Base-by-base conservation (phyloP, 2,888 invertebrate species). In the Blastobasis adustella region DNA sequence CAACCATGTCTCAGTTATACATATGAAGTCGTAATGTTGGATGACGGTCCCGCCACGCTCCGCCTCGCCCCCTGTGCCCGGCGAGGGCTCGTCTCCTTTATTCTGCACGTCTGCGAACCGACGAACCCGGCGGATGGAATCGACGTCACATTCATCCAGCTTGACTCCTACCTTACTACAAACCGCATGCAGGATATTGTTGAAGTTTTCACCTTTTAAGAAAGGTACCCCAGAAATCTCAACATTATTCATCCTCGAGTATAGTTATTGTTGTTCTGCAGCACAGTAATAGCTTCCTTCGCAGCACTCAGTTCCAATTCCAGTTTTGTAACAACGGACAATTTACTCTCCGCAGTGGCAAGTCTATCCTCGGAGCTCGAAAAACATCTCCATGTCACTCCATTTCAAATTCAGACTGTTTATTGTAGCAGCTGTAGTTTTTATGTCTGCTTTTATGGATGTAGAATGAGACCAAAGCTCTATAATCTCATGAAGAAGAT, bases 141-240 rank as follows among this genome's bases (percentile, higher is more conserved):
- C 55, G 4, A 56, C 46, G 40, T 43, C 43, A 9, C 39, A 10
- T 5, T 43, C 23, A 8, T 5, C 4, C 36, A 52, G 7, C 1
- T 37, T 1, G 0, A 53, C 43, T 5, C 56, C 56, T 4, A 56
- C 46, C 36, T 51, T 52, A 10, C 9, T 37, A 23, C 38, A 42
- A 4, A 53, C 37, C 4, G 10, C 37, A 7, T 39, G n/a, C 6
- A 53, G 6, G 5, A 57, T 51, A 37, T 10, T 47, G 1, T 36
- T 10, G 5, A 53, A 37, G 40, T 57, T 54, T 48, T 54, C 57
- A 5, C 53, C 49, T 23, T 51, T 57, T 5, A 8, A 41, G 6
- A 44, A 4, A 6, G 57, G 57, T 9, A 57, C 10, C 0, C 56
- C 51, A n/a, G 51, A 51, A 5, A 55, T 53, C 36, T 56, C 51